Evolutionary conservation across 1,140 invertebrate genomes (phyloP).

Genomic region (Drosophila nebulosa): DNA sequence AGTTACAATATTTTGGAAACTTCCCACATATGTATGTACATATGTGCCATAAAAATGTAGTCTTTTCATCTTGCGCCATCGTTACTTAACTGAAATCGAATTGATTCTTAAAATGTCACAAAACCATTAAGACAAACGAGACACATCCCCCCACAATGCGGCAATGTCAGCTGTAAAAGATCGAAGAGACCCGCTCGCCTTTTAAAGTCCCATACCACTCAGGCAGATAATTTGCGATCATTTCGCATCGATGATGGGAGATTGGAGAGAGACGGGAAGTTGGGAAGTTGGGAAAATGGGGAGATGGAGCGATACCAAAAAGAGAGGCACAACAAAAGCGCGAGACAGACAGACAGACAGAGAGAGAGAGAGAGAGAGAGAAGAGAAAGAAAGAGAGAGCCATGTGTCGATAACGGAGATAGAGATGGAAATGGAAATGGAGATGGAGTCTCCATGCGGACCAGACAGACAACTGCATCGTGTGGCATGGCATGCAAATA

Average conservation of each 20-base stretch:
- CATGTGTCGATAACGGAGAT: conserved; percentile 31
- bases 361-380: neutral
- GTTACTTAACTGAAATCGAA: conserved; percentile 42
- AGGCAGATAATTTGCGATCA: conserved; percentile 69
- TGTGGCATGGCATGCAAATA: conserved; percentile 62
- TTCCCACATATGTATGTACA: neutral
- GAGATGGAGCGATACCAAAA: conserved; percentile 64
- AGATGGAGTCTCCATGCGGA: neutral
- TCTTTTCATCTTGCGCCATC: conserved; percentile 55
- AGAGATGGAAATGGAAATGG: neutral
- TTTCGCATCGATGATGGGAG: conserved; percentile 65
- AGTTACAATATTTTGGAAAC: neutral
- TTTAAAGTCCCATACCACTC: conserved; percentile 38
- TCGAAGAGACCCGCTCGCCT: conserved; percentile 16
- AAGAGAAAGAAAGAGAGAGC: neutral
- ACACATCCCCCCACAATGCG: conserved; percentile 18
- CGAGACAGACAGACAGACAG: neutral
- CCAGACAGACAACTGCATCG: neutral
- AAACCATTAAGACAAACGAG: conserved; percentile 49
- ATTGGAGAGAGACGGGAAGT: neutral
- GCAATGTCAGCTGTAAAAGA: conserved; percentile 9
- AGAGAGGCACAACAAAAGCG: neutral
- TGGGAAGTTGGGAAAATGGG: neutral
- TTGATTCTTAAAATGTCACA: conserved; percentile 62
- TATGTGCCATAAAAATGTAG: neutral